phyloP scores from a whole-genome alignment of 2,888 invertebrate species.

The Hofmannophila pseudospretella region DNA sequence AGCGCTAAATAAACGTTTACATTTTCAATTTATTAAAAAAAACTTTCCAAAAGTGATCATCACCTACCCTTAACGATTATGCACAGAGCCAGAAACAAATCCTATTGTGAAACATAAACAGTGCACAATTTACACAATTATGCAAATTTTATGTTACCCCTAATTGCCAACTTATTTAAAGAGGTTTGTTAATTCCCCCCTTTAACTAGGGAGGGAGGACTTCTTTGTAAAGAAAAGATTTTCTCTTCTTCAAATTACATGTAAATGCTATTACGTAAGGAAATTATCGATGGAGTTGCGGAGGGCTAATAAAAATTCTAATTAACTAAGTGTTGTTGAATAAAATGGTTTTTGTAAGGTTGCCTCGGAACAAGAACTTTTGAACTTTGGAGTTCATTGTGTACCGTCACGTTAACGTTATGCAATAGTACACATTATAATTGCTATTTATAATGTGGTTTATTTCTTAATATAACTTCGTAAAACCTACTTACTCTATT shows the following conservation, averaged over 20 bases:
- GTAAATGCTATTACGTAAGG: slow-evolving; percentile 60
- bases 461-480: too few relatives aligned
- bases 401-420: too few relatives aligned
- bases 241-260: slow-evolving; percentile 56
- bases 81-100: slow-evolving; percentile 3
- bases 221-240: slow-evolving; percentile 9
- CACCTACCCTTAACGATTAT: slow-evolving; percentile 1
- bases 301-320: slow-evolving; percentile 44
- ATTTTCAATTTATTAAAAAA: too few relatives aligned
- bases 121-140: slow-evolving; percentile 69
- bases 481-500: too few relatives aligned
- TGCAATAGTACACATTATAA: too few relatives aligned
- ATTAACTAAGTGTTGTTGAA: slow-evolving; percentile 27
- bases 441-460: too few relatives aligned
- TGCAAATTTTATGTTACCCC: slow-evolving; percentile 74
- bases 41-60: too few relatives aligned
- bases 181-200: slow-evolving; percentile 67
- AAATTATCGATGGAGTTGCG: slow-evolving; percentile 50
- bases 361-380: neutral
- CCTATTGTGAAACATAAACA: slow-evolving; percentile 60
- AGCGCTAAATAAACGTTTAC: too few relatives aligned
- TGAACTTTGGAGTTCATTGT: neutral
- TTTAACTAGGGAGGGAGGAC: slow-evolving; percentile 26
- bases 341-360: slow-evolving; percentile 7
- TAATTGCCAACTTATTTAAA: slow-evolving; percentile 77